Conservation (phyloP, 2,888 invertebrate species). For the Apodemia zela region DNA sequence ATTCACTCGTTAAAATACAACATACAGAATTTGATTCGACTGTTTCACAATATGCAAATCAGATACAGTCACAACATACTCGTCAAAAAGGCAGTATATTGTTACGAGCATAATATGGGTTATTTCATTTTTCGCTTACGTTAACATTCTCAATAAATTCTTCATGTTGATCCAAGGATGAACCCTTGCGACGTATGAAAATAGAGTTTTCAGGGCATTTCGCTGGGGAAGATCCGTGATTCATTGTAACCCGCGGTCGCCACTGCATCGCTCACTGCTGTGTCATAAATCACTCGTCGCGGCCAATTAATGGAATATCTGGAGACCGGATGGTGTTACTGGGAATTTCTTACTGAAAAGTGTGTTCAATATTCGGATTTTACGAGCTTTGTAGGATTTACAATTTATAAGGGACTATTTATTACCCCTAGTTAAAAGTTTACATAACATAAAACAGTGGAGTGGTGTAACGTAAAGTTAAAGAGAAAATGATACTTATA, state of each 20-base stretch:
- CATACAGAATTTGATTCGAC: neutral
- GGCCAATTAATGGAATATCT: conserved; percentile 43
- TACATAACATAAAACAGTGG: neutral
- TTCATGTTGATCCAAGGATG: conserved; percentile 64
- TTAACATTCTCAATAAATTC: conserved; percentile 68
- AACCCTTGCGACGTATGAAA: conserved; percentile 63
- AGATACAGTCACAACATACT: conserved; percentile 14
- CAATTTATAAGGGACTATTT: neutral
- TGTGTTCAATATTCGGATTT: conserved; percentile 4
- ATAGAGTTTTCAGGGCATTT: conserved; percentile 49
- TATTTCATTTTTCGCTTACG: conserved; percentile 39
- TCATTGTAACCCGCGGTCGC: conserved; percentile 42
- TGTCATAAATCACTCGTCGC: conserved; percentile 42
- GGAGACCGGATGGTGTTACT: conserved; percentile 19
- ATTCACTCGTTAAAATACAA: neutral
- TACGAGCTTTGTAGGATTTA: neutral
- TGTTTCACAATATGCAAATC: conserved; percentile 6
- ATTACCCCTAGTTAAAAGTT: neutral
- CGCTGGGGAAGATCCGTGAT: conserved; percentile 44
- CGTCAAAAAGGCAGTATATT: conserved; percentile 17
- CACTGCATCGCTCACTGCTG: conserved; percentile 49
- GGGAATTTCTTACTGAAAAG: conserved; percentile 11
- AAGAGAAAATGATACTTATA: too few relatives aligned
- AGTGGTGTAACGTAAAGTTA: too few relatives aligned
- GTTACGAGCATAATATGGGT: conserved; percentile 16